phyloP scores from a whole-genome alignment of 2,113 vertebrate species.

The Irena cyanogastra region DNA sequence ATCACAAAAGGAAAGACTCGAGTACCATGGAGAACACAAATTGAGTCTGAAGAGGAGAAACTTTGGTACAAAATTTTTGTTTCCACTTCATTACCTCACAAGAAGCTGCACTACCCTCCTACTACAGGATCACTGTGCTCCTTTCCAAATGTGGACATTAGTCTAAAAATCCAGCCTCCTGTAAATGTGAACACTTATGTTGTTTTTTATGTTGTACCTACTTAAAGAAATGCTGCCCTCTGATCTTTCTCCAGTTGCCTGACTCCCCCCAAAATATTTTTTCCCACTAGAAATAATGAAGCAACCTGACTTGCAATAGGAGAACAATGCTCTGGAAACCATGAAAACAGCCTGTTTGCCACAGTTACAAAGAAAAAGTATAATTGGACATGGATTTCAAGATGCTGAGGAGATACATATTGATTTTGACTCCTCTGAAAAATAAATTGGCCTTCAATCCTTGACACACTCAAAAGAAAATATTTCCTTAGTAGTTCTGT shows the following conservation, averaged over 20 bases:
- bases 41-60: background rate
- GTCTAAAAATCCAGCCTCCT: background rate
- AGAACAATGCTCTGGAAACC: constrained; percentile 3
- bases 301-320: background rate
- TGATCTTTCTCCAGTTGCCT: background rate
- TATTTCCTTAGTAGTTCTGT: background rate
- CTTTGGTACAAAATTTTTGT: background rate
- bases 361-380: constrained; percentile 9
- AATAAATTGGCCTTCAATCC: constrained; percentile 9
- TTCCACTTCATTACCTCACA: background rate
- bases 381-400: constrained; percentile 13
- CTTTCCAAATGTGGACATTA: background rate
- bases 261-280: background rate
- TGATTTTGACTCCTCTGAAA: constrained; percentile 20
- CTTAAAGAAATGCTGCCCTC: background rate
- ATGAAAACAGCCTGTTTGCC: background rate
- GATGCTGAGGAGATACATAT: constrained; percentile 14
- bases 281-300: constrained; percentile 31
- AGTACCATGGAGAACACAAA: background rate
- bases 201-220: background rate
- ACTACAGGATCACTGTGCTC: background rate
- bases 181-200: background rate
- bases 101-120: background rate
- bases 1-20: background rate
- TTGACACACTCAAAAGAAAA: constrained; percentile 1